Conservation (phyloP, 2,888 invertebrate genomes). For the Hydrotaea diabolus region DNA sequence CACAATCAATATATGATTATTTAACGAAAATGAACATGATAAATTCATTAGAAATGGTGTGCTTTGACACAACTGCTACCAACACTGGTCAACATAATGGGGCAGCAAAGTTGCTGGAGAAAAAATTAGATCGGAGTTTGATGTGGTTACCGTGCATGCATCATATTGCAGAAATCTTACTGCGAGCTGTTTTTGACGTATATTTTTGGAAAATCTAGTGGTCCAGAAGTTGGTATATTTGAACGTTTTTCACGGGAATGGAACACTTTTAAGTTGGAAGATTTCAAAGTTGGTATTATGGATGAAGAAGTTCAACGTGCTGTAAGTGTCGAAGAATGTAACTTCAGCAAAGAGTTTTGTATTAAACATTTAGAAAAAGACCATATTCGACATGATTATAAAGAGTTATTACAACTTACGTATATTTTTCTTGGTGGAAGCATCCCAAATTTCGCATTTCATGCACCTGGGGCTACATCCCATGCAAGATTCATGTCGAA, state of each 20-base stretch:
- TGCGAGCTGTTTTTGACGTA: constrained; percentile 40
- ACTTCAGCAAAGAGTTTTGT: constrained; percentile 11
- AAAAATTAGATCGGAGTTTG: constrained; percentile 29
- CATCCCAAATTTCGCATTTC: constrained; percentile 36
- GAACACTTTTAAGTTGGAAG: constrained; percentile 18
- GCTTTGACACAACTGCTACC: constrained; percentile 49
- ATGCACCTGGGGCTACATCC: background rate
- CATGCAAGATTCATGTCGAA: constrained; percentile 38
- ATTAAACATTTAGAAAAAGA: background rate
- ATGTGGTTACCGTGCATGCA: constrained; percentile 39
- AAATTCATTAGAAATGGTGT: constrained; percentile 26
- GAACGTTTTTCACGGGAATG: constrained; percentile 36
- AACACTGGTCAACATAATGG: constrained; percentile 47
- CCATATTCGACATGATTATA: constrained; percentile 22
- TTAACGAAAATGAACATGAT: constrained; percentile 41
- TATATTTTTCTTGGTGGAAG: constrained; percentile 46
- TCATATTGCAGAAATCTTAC: constrained; percentile 39
- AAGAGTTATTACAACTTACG: constrained; percentile 6
- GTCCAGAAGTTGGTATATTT: constrained; percentile 43
- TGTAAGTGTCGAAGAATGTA: constrained; percentile 36
- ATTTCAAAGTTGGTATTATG: constrained; percentile 29
- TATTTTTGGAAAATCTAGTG: constrained; percentile 42
- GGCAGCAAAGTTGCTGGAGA: constrained; percentile 33
- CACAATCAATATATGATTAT: constrained; percentile 44
- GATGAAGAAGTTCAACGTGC: constrained; percentile 25